Evolutionary conservation across 2,797 vertebrate genomes (phyloP).

Genomic region (Gymnoscopelus braueri): DNA sequence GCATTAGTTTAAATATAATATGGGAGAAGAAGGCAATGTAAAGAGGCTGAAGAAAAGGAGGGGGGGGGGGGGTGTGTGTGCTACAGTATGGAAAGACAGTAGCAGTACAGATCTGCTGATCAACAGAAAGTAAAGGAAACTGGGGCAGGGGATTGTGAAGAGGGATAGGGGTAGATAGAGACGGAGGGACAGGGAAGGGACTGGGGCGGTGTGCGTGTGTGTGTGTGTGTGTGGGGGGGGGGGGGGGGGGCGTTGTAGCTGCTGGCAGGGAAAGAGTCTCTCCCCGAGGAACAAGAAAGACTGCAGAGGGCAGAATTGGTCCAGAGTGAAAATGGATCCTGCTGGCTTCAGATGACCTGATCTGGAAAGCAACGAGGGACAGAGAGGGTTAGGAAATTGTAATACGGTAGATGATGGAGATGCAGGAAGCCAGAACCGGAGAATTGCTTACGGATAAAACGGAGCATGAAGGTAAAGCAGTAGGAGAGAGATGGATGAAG

Average conservation of each 20-base stretch:
- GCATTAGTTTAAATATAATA: too few relatives aligned
- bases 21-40: too few relatives aligned
- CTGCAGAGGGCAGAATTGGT: slow-evolving; percentile 12
- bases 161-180: too few relatives aligned
- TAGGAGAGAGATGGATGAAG: not conserved
- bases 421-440: too few relatives aligned
- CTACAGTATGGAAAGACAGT: not conserved
- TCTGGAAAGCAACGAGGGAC: not conserved
- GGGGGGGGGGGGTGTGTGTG: too few relatives aligned
- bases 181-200: not conserved
- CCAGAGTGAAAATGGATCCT: slow-evolving; percentile 9
- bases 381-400: not conserved
- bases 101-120: not conserved
- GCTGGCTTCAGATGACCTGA: slow-evolving; percentile 13
- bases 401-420: slow-evolving; percentile 9
- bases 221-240: too few relatives aligned
- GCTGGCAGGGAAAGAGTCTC: slow-evolving; percentile 6
- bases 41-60: not conserved
- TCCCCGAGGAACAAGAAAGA: slow-evolving; percentile 3
- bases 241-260: not conserved
- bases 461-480: not conserved
- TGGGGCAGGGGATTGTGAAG: not conserved
- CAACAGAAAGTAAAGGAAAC: slow-evolving; percentile 9
- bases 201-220: too few relatives aligned
- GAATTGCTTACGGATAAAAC: not conserved